A percentile compares a stretch with the other conserved stretches of the same genome.
Conservation (phyloP, 2,797 vertebrate genomes). For the Leuciscus waleckii region DNA sequence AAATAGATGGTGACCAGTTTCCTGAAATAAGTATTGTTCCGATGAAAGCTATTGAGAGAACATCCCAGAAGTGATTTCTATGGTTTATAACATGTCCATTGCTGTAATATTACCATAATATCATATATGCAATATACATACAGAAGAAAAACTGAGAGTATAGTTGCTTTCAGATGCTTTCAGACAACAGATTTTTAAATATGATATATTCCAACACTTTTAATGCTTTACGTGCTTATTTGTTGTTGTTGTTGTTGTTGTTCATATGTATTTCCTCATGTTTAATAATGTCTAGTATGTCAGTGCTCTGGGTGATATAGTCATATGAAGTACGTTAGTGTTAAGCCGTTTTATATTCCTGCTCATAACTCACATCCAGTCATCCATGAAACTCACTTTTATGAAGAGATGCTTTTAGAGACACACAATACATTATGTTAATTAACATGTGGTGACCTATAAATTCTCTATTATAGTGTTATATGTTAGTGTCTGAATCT, state of each 20-base stretch:
- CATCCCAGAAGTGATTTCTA: too few relatives aligned
- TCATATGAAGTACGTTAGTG: neutral
- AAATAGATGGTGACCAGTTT: too few relatives aligned
- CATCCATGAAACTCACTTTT: slow-evolving; percentile 35
- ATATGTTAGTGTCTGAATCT: slow-evolving; percentile 7
- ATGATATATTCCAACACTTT: neutral
- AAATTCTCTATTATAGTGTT: slow-evolving; percentile 7
- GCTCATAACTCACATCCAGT: slow-evolving; percentile 39
- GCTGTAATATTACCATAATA: neutral
- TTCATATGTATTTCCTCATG: neutral
- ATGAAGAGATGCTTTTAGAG: slow-evolving; percentile 11
- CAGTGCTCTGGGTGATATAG: neutral
- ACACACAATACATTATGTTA: slow-evolving; percentile 28
- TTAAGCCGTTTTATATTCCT: slow-evolving; percentile 22
- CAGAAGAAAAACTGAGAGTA: too few relatives aligned
- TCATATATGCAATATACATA: neutral
- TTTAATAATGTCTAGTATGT: neutral
- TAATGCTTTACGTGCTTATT: neutral
- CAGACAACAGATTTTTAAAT: too few relatives aligned
- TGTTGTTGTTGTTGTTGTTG: too few relatives aligned
- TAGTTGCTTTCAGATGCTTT: too few relatives aligned
- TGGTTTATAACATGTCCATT: too few relatives aligned
- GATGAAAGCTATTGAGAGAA: too few relatives aligned
- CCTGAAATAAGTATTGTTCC: too few relatives aligned
- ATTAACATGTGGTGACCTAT: slow-evolving; percentile 15